Conservation (phyloP, 2,888 invertebrate species). For the Apamea sordens region DNA sequence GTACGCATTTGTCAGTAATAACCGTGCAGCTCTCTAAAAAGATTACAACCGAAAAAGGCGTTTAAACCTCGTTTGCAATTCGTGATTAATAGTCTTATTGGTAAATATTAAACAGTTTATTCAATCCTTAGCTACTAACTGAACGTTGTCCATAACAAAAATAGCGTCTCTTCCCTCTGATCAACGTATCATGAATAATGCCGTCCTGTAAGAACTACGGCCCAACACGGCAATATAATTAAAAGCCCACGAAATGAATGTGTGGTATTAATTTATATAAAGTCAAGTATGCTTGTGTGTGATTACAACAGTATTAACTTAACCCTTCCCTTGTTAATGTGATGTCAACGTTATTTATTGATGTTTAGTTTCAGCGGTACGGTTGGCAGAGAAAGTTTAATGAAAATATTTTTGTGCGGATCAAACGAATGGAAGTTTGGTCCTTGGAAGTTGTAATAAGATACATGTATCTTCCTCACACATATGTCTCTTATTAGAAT, state of each 20-base stretch:
- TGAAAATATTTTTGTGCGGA: not conserved
- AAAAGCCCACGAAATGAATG: conserved; percentile 73
- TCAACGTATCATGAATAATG: conserved; percentile 28
- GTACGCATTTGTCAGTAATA: not conserved
- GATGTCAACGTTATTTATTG: conserved; percentile 77
- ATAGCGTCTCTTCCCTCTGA: not conserved
- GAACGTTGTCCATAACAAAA: not conserved
- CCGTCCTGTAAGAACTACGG: not conserved
- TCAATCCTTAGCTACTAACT: not conserved
- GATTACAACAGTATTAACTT: conserved; percentile 75
- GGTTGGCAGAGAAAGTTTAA: conserved; percentile 45
- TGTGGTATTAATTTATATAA: conserved; percentile 80
- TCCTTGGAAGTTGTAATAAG: too few relatives aligned
- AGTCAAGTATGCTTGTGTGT: conserved; percentile 78
- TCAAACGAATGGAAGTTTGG: not conserved
- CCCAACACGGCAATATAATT: conserved; percentile 67
- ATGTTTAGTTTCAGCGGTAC: conserved; percentile 65
- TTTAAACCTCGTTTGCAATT: not conserved
- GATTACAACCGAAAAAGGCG: not conserved
- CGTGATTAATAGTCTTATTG: not conserved
- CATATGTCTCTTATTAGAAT: too few relatives aligned
- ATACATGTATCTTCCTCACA: too few relatives aligned
- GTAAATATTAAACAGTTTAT: not conserved
- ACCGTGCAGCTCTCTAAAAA: not conserved
- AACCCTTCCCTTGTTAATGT: conserved; percentile 82